Conservation (phyloP, 1,140 invertebrate genomes). For the Dinothrombium tinctorium region DNA sequence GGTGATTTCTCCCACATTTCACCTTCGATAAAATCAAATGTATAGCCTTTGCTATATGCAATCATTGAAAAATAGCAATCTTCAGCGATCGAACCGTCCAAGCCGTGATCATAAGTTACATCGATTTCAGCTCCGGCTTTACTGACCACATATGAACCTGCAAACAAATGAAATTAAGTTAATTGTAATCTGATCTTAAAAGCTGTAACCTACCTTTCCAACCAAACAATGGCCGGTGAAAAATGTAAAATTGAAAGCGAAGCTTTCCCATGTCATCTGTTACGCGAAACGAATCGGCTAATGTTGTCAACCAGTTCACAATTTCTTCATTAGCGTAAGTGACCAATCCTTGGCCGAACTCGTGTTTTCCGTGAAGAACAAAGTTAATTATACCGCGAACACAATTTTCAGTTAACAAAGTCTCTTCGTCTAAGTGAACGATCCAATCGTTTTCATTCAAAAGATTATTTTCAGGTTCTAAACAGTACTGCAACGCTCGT, state of each 20-base stretch:
- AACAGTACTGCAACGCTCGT: constrained; percentile 77
- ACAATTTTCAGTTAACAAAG: constrained; percentile 73
- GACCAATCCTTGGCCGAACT: constrained; percentile 91
- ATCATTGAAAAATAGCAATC: constrained; percentile 31
- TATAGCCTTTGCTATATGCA: constrained; percentile 22
- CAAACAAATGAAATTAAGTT: neutral
- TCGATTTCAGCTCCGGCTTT: constrained; percentile 24
- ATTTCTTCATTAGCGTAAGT: constrained; percentile 89
- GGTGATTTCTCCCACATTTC: constrained; percentile 48
- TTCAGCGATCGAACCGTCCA: constrained; percentile 29
- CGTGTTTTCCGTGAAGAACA: constrained; percentile 74
- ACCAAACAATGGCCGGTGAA: constrained; percentile 84
- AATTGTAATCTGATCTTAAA: neutral
- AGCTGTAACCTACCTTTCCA: constrained; percentile 74
- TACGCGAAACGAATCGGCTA: constrained; percentile 86
- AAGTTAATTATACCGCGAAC: constrained; percentile 79
- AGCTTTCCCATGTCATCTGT: constrained; percentile 92
- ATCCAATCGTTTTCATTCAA: constrained; percentile 80
- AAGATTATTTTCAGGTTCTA: constrained; percentile 71
- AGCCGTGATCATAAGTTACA: constrained; percentile 28
- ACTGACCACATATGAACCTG: constrained; percentile 24
- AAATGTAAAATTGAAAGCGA: constrained; percentile 68
- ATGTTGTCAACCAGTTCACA: constrained; percentile 86
- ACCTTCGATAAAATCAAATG: constrained; percentile 27
- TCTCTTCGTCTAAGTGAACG: constrained; percentile 93